phyloP scores from a whole-genome alignment of 1,140 invertebrate species.

The Zophobas atratus region DNA sequence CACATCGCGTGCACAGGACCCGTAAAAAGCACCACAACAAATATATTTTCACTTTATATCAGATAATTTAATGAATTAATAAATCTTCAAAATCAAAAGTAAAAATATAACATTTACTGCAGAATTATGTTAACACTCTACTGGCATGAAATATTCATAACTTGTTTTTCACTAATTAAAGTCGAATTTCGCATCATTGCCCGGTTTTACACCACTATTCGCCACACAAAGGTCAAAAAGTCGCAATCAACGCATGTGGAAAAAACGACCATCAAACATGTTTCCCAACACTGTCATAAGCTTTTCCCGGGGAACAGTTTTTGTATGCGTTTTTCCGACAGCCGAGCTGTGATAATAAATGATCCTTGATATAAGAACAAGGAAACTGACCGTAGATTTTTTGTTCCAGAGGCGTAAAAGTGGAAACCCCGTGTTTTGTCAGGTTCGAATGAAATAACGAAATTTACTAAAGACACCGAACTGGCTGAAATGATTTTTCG shows the following conservation, averaged over 20 bases:
- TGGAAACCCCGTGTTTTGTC: slow-evolving; percentile 31
- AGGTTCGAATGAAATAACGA: slow-evolving; percentile 20
- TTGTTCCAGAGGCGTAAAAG: slow-evolving; percentile 29
- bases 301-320: slow-evolving; percentile 32
- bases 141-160: slow-evolving; percentile 39
- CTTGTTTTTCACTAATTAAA: slow-evolving; percentile 45
- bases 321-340: slow-evolving; percentile 46
- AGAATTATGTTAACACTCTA: slow-evolving; percentile 41
- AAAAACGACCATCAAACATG: slow-evolving; percentile 38
- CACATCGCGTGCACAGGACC: slow-evolving; percentile 17
- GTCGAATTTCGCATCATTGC: slow-evolving; percentile 6
- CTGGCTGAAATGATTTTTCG: slow-evolving; percentile 1
- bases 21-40: slow-evolving; percentile 42
- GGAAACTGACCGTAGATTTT: slow-evolving; percentile 48
- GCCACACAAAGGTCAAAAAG: slow-evolving; percentile 19
- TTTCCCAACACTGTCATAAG: slow-evolving; percentile 45
- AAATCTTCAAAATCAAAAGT: slow-evolving; percentile 45
- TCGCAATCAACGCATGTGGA: slow-evolving; percentile 11
- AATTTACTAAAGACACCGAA: slow-evolving; percentile 30
- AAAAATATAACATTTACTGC: slow-evolving; percentile 42
- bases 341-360: slow-evolving; percentile 44
- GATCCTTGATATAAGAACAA: slow-evolving; percentile 47
- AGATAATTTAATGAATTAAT: slow-evolving; percentile 48
- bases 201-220: neutral
- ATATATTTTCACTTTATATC: slow-evolving; percentile 44